Base-by-base conservation (phyloP, 2,113 vertebrate genomes). In the Pseudorectes ferrugineus region DNA sequence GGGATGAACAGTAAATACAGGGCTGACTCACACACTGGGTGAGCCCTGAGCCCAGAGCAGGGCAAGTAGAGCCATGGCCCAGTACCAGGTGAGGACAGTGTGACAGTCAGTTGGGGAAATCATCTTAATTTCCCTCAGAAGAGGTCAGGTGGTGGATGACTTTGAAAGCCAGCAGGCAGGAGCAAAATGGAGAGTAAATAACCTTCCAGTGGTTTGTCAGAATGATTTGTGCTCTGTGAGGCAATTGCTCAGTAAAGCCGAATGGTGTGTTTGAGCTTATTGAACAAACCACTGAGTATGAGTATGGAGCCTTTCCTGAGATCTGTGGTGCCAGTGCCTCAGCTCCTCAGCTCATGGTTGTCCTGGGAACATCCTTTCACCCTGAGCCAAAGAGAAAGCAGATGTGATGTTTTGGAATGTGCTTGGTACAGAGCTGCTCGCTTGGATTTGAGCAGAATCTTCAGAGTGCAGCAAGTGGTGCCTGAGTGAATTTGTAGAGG, bases 121-220 rank as follows among this genome's bases (percentile, higher is more conserved):
- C 26, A 15, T 61, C 65, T 68, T 76, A 33, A 45, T 68, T 85
- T 93, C 66, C 52, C 61, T 95, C 85, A 65, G 68, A 63, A 81
- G 63, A 40, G 36, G 12, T 63, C 62, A 73, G 23, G 46, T 70
- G 31, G 43, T 52, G 6, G 55, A 43, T 88, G 45, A 29, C 36
- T 74, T 77, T 58, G 51, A 72, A 85, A 92, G 49, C 58, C 51
- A 87, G 31, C 68, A 75, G 52, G 57, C 36, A 70, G 67, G 45
- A 92, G 49, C 42, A 57, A 89, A 92, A 68, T 35, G 76, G 36
- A 43, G 36, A 48, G n/a, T 68, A 93, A 88, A 58, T 79, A 48
- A 81, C 36, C 46, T 89, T 62, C 14, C 36, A 14, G 19, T 61
- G 52, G 26, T 77, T 57, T 92, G 45, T 81, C 70, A 75, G 61